phyloP scores from a whole-genome alignment of 2,888 invertebrate species.

The Aporophyla nigra region DNA sequence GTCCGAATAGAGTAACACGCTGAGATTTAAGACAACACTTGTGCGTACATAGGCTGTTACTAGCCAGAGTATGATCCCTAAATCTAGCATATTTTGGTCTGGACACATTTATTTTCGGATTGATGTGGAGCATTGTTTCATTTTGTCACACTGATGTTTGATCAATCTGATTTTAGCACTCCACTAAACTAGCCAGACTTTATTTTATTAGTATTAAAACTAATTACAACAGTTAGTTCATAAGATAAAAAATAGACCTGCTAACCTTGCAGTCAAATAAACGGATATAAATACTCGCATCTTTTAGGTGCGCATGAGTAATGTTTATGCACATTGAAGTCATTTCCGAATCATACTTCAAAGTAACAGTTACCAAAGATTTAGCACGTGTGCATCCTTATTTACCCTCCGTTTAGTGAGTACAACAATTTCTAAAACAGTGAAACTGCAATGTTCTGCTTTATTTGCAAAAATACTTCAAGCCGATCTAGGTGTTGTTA shows the following conservation, averaged over 20 bases:
- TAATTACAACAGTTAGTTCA: neutral
- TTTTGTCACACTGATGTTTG: neutral
- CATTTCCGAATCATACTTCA: constrained; percentile 37
- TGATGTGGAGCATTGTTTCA: neutral
- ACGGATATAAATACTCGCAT: constrained; percentile 2
- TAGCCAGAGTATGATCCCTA: constrained; percentile 7
- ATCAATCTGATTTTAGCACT: neutral
- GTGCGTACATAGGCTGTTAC: constrained; percentile 5
- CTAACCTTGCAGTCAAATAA: neutral
- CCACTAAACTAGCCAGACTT: no score
- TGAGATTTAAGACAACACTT: constrained; percentile 17
- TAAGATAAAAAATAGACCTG: neutral
- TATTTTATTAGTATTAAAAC: no score
- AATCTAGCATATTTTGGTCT: constrained; percentile 5
- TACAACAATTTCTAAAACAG: constrained; percentile 41
- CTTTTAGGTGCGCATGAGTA: constrained; percentile 17
- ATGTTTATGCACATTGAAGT: constrained; percentile 16
- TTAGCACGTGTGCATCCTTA: constrained; percentile 41
- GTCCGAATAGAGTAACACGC: constrained; percentile 20
- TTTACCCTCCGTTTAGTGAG: constrained; percentile 41
- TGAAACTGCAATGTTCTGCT: constrained; percentile 18
- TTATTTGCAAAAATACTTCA: neutral
- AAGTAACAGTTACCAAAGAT: constrained; percentile 47
- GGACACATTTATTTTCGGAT: neutral
- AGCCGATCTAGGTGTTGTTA: neutral